Evolutionary conservation across 2,113 vertebrate genomes (phyloP).

Genomic region (Sceloporus tristichus): DNA sequence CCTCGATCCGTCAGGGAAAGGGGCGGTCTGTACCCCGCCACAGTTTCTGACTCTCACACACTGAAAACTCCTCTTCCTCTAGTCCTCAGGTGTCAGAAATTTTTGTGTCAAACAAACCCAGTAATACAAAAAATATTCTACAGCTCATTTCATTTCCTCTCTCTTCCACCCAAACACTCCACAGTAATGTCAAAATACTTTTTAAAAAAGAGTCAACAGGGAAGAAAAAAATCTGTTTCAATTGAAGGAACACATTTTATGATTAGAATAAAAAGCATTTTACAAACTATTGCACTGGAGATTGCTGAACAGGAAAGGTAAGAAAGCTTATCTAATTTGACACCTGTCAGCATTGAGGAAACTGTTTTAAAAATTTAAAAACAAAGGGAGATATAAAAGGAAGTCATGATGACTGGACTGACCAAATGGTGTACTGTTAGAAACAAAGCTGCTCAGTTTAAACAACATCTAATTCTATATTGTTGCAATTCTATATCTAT

Average conservation of each 20-base stretch:
- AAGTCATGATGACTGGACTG: neutral
- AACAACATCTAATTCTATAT: neutral
- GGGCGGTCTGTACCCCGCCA: neutral
- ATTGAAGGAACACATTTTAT: neutral
- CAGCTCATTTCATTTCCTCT: neutral
- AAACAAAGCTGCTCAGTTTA: neutral
- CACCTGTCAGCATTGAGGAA: neutral
- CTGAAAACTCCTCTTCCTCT: neutral
- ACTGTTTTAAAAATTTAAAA: neutral
- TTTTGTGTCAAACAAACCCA: neutral
- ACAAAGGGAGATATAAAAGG: neutral
- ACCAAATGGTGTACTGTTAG: neutral
- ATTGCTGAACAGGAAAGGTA: neutral
- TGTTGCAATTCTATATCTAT: neutral
- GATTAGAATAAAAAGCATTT: slow-evolving; percentile 4
- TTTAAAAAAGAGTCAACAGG: neutral
- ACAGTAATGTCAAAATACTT: neutral
- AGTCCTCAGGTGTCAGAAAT: neutral
- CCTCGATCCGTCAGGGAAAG: too few species aligned
- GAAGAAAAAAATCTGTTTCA: neutral
- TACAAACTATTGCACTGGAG: neutral
- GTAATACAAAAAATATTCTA: neutral
- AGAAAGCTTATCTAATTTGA: slow-evolving; percentile 11
- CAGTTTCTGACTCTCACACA: neutral
- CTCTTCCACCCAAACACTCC: neutral